phyloP scores from a whole-genome alignment of 1,140 invertebrate species.

The Microplitis demolitor region DNA sequence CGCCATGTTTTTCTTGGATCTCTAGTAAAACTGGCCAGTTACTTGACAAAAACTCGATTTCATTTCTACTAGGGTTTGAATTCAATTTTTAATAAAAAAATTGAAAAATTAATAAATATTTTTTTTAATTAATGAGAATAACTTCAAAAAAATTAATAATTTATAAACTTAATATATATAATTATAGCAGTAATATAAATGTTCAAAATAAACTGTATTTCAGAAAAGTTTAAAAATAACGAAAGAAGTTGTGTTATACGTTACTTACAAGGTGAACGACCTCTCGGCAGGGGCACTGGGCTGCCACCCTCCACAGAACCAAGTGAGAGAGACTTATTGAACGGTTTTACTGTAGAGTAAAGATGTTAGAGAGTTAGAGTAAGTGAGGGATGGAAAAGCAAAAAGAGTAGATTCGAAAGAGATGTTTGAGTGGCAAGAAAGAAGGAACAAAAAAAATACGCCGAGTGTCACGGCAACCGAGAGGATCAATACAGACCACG shows the following conservation, averaged over 20 bases:
- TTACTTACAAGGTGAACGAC: slow-evolving; percentile 56
- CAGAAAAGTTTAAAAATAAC: slow-evolving; percentile 9
- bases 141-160: no score
- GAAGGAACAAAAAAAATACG: slow-evolving; percentile 2
- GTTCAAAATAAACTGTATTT: neutral
- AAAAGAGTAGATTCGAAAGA: neutral
- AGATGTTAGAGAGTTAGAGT: slow-evolving; percentile 16
- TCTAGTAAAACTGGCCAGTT: no score
- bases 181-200: no score
- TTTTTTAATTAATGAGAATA: no score
- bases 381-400: neutral
- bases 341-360: slow-evolving; percentile 14
- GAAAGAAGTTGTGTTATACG: slow-evolving; percentile 16
- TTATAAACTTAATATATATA: no score
- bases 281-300: slow-evolving; percentile 59
- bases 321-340: slow-evolving; percentile 18
- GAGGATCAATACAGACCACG: slow-evolving; percentile 60
- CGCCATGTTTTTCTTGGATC: no score
- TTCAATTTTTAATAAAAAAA: no score
- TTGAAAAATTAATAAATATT: no score
- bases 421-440: slow-evolving; percentile 5
- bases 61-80: no score
- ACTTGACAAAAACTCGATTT: no score
- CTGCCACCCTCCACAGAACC: slow-evolving; percentile 53
- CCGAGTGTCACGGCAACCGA: slow-evolving; percentile 40